These are phyloP conservation scores for Stenopsyche tienmushanensis DNA, from an alignment of 1,140 invertebrate species.

Conservation along the genomic window DNA sequence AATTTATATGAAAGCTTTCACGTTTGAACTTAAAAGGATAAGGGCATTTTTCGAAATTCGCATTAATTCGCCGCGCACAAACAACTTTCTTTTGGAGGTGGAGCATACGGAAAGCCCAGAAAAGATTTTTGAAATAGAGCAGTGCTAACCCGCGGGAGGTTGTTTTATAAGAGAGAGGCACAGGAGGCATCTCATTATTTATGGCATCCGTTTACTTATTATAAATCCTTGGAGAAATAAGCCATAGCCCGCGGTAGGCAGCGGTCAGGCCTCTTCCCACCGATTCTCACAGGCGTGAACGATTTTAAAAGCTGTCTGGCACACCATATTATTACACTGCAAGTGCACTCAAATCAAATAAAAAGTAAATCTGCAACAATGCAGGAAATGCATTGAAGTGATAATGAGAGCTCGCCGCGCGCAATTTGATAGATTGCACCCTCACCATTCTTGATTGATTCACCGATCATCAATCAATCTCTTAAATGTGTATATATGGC, in stretches of 20 bases:
- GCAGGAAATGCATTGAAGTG: not conserved
- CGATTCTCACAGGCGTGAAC: not conserved
- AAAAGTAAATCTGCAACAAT: no score
- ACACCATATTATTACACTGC: not conserved
- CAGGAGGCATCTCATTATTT: constrained; percentile 37
- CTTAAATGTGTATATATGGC: not conserved
- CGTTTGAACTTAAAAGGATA: no score
- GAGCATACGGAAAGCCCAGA: no score
- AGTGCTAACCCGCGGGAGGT: no score
- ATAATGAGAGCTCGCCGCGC: not conserved
- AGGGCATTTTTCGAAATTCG: no score
- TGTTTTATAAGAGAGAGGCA: constrained; percentile 21
- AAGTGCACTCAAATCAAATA: no score
- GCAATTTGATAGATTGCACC: not conserved
- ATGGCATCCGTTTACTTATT: constrained; percentile 39
- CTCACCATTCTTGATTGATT: not conserved
- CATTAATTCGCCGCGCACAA: no score
- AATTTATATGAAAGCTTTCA: no score
- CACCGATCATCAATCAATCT: not conserved
- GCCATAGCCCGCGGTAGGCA: constrained; percentile 22
- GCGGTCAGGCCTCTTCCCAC: no score
- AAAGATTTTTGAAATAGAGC: no score
- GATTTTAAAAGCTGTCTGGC: not conserved
- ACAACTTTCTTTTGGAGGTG: no score
- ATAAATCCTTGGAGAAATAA: constrained; percentile 29